Base-by-base conservation (phyloP, 2,113 vertebrate genomes). In the Ochotona curzoniae region DNA sequence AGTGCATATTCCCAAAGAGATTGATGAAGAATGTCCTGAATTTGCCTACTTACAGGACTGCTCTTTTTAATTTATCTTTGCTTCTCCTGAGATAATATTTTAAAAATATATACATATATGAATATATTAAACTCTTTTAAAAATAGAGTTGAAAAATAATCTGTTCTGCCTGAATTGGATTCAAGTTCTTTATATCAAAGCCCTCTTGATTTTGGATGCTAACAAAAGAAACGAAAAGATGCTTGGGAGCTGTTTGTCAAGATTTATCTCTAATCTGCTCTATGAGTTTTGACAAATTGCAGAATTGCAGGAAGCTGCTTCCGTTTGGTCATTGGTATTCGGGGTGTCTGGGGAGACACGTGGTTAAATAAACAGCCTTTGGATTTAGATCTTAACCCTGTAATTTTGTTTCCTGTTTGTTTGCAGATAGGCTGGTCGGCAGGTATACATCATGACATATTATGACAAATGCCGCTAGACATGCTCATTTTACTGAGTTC, bases 121-220 rank as follows among this genome's bases (percentile, higher is more conserved):
- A 44, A 44, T 44, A 44, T 44, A 44, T 44, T 44, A 44, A 44
- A 44, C 38, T 44, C 3, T 44, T 6, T 44, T 44, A 61, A 96
- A 47, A 69, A 90, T 84, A 47, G 26, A 78, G 25, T 95, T 92
- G 73, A 20, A 83, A 89, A 74, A 32, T 87, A 88, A 81, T 74
- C 83, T 74, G 21, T 94, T 91, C 35, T 75, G 1, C 82, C 32
- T 81, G 47, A 87, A 92, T 47, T 90, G 82, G 9, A 82, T 67
- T 78, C 60, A 83, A 21, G 60, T 61, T 87, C 66, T 73, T 85
- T 88, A n/a, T 49, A 44, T 63, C 70, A 79, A 86, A 93, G 67
- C 90, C 88, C 83, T 91, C 79, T 93, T 93, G 23, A 92, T 44
- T 93, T 90, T 51, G 21, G 86, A 67, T 81, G 57, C 82, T 60